Base-by-base conservation (phyloP, 2,113 vertebrate genomes). In the Scopus umbretta region DNA sequence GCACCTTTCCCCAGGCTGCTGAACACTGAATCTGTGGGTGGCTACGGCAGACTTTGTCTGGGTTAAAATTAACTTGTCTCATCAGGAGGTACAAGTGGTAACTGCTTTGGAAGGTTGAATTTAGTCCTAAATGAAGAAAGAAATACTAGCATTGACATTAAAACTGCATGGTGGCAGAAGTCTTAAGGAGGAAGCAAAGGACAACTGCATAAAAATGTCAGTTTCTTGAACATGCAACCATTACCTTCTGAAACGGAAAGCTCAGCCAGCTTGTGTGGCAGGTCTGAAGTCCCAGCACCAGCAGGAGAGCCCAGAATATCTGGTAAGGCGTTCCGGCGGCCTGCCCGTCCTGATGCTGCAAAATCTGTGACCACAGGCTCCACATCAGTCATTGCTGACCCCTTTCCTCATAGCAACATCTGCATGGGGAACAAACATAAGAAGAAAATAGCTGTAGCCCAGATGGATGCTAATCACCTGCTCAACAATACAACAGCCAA, bases 311-410 rank as follows among this genome's bases (percentile, higher is more conserved):
- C 98, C 94, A 98, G 97, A 91, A 99, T 99, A 88, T 99, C 98
- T 19, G 98, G 98, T 92, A 99, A 90, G 62, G 99, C 99, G 9
- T 99, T 99, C 61, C 99, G 97, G 85, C 99, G 98, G 73, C 99
- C 99, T 14, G 98, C 96, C 86, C 99, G 97, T 70, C 98, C 98
- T 9, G 99, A 99, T 62, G 98, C 97, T 38, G 98, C 98, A 94
- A 99, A 99, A 95, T 97, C 98, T 93, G 97, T 97, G 94, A 98
- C 98, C 89, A 98, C 97, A 88, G 98, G 91, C 96, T 99, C 98
- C 97, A 99, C 98, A 98, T 99, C 99, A 97, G 98, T 99, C 99
- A 99, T 99, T 87, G 97, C 97, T 97, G 98, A 87, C 86, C 86
- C 96, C 97, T 98, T 72, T 98, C 98, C 93, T 99, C 99, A 99